Conservation (phyloP, 2,113 vertebrate species). For the Nyctibius bracteatus region DNA sequence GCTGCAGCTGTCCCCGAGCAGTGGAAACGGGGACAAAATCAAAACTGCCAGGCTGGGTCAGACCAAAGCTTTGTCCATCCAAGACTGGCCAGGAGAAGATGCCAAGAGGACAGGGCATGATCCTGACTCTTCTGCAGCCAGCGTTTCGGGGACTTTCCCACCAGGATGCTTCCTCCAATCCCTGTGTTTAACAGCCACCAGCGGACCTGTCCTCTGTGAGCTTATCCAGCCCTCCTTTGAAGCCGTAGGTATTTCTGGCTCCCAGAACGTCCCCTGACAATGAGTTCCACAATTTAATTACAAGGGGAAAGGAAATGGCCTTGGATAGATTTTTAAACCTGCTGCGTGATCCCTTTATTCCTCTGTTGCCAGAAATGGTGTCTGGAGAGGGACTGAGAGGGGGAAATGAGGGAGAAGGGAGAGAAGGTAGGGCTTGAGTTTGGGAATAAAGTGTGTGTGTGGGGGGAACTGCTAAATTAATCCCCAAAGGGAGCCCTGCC, state of each 20-base stretch:
- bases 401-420: background rate
- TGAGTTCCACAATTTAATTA: constrained; percentile 38
- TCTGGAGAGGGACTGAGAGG: background rate
- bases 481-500: background rate
- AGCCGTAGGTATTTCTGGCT: constrained; percentile 35
- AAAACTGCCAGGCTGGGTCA: background rate
- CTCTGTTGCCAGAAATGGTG: background rate
- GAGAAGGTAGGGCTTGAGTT: background rate
- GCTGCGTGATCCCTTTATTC: constrained; percentile 40
- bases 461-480: background rate
- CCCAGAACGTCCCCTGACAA: constrained; percentile 21
- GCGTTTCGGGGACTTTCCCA: background rate
- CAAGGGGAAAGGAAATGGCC: constrained; percentile 13
- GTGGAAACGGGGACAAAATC: background rate
- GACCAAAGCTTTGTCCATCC: background rate
- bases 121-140: background rate
- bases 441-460: background rate
- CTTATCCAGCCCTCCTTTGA: background rate
- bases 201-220: background rate
- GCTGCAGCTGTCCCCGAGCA: background rate
- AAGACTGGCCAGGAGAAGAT: background rate
- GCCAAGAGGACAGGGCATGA: background rate
- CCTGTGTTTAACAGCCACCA: background rate
- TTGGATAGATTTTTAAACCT: constrained; percentile 24
- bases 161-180: background rate